phyloP scores from a whole-genome alignment of 2,113 vertebrate species.

The Forbesichthys agassizii region DNA sequence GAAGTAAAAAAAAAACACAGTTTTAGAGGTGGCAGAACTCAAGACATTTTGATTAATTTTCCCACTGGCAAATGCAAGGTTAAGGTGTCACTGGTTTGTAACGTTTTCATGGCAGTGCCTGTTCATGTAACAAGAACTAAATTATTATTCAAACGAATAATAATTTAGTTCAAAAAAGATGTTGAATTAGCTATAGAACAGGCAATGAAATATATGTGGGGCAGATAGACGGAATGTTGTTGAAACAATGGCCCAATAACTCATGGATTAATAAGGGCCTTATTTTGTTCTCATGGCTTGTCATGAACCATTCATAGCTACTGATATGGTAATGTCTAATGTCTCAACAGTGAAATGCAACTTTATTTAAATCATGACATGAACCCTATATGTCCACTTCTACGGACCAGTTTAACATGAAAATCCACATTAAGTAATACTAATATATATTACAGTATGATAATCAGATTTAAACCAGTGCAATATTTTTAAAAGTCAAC shows the following conservation, averaged over 20 bases:
- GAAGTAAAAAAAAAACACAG: no score
- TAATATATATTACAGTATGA: no score
- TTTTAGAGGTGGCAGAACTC: neutral
- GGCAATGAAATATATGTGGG: constrained; percentile 14
- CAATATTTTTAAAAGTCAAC: no score
- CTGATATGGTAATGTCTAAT: neutral
- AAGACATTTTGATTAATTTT: constrained; percentile 10
- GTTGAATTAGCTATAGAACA: neutral
- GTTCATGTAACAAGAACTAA: neutral
- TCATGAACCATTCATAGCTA: constrained; percentile 2
- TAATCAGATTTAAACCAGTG: no score
- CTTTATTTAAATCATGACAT: neutral
- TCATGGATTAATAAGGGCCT: neutral
- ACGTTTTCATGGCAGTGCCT: neutral
- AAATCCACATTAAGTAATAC: no score
- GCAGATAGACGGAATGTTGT: neutral
- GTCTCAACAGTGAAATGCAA: neutral
- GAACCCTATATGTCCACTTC: neutral
- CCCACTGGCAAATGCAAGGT: constrained; percentile 5
- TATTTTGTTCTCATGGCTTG: constrained; percentile 1
- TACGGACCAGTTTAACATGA: neutral
- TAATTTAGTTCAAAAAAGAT: constrained; percentile 8
- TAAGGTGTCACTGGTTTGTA: constrained; percentile 17
- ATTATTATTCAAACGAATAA: neutral
- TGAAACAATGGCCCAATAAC: neutral